phyloP scores from a whole-genome alignment of 2,113 vertebrate genomes.

The Labeo rohita region DNA sequence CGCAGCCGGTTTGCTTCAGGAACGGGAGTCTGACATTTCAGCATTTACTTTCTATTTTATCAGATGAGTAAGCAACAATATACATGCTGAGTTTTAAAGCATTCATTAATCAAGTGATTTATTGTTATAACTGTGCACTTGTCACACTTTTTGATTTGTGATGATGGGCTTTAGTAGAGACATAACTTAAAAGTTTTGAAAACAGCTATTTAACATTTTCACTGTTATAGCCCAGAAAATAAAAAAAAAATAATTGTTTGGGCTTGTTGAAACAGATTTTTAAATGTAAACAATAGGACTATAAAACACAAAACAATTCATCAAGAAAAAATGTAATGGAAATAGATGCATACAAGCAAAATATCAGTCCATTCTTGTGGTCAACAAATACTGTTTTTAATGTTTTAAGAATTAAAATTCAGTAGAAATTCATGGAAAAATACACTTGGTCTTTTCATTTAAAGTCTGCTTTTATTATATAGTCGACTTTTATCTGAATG shows the following conservation, averaged over 20 bases:
- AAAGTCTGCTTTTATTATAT: background rate
- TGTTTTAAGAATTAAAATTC: background rate
- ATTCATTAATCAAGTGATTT: background rate
- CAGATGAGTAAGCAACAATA: background rate
- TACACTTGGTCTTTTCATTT: no score
- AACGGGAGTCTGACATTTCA: conserved; percentile 42
- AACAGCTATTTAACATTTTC: no score
- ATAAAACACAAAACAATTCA: background rate
- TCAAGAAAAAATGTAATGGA: background rate
- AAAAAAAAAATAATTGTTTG: background rate
- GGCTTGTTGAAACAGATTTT: background rate
- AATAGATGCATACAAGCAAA: no score
- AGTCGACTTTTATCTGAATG: no score
- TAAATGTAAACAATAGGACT: background rate
- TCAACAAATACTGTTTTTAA: background rate
- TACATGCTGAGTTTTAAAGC: background rate
- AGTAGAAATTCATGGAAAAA: background rate
- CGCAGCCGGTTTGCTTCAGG: conserved; percentile 23
- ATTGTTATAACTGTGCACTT: background rate
- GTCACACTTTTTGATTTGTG: background rate
- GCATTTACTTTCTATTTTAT: background rate
- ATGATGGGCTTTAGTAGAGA: no score
- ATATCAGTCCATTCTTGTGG: background rate
- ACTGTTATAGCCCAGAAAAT: no score
- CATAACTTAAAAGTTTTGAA: no score